phyloP scores from a whole-genome alignment of 2,113 vertebrate genomes.

The Anarrhichthys ocellatus region DNA sequence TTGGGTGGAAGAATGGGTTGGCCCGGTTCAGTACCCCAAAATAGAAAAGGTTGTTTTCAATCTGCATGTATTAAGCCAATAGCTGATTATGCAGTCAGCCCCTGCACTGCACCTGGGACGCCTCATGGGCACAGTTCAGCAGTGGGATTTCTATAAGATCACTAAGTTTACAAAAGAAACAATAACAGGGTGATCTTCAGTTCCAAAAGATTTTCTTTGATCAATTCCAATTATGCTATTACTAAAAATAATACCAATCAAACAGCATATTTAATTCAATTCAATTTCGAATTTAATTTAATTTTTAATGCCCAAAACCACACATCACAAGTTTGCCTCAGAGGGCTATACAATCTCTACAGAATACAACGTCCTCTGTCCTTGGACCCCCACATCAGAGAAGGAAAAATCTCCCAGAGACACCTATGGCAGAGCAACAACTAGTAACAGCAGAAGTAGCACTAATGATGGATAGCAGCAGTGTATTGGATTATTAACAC shows the following conservation, averaged over 20 bases:
- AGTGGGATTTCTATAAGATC: not conserved
- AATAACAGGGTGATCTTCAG: not conserved
- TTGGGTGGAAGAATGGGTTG: not conserved
- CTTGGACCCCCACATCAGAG: too few species aligned
- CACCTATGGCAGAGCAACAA: too few species aligned
- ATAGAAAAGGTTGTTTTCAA: not conserved
- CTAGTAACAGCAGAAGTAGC: too few species aligned
- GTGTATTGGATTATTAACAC: not conserved
- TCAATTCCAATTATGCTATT: not conserved
- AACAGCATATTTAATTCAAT: too few species aligned
- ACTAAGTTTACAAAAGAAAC: not conserved
- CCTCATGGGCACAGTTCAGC: not conserved
- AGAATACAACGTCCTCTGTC: too few species aligned
- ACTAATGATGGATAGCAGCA: too few species aligned
- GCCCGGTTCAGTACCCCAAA: not conserved
- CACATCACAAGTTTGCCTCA: too few species aligned
- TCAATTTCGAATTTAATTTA: too few species aligned
- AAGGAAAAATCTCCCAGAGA: too few species aligned
- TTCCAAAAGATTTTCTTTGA: not conserved
- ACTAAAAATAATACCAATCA: too few species aligned
- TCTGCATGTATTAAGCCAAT: not conserved
- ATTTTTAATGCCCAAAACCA: too few species aligned
- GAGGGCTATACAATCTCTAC: too few species aligned
- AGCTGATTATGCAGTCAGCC: not conserved
- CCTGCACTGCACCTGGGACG: not conserved